Evolutionary conservation across 2,888 invertebrate species (phyloP).

Genomic region (Cosmia pyralina): DNA sequence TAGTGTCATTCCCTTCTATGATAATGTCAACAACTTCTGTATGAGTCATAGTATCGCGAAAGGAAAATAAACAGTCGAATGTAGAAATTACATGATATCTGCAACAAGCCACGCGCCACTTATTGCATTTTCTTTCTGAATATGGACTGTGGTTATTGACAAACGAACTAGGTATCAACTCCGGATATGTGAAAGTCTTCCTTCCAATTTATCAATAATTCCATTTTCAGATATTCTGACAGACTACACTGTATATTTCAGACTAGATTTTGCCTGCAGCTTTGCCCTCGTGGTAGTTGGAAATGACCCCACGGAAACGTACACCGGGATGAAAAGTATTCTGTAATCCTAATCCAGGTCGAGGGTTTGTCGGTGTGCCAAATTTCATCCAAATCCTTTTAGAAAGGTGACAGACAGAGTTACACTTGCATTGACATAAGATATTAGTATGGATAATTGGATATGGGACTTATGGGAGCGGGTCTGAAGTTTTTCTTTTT

Average conservation of each 20-base stretch:
- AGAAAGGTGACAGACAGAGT: neutral
- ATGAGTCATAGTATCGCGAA: neutral
- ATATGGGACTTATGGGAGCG: neutral
- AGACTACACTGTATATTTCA: neutral
- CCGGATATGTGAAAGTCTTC: conserved; percentile 13
- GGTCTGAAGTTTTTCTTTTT: neutral
- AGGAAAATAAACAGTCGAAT: conserved; percentile 13
- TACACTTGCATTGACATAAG: neutral
- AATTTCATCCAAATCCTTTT: neutral
- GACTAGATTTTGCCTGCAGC: neutral
- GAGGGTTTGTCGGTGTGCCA: neutral
- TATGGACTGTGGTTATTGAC: conserved; percentile 16
- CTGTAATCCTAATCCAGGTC: neutral
- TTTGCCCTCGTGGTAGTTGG: neutral
- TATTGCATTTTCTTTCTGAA: conserved; percentile 24
- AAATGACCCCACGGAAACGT: neutral
- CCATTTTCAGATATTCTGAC: conserved; percentile 19
- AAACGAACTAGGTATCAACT: conserved; percentile 16
- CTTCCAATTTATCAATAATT: conserved; percentile 32
- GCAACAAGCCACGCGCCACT: conserved; percentile 8
- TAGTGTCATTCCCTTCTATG: conserved; percentile 2
- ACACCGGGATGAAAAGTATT: neutral
- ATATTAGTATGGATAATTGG: neutral
- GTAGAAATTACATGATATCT: conserved; percentile 12
- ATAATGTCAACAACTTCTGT: conserved; percentile 12